Evolutionary conservation across 2,797 vertebrate genomes (phyloP).

Genomic region (Aeoliscus strigatus): DNA sequence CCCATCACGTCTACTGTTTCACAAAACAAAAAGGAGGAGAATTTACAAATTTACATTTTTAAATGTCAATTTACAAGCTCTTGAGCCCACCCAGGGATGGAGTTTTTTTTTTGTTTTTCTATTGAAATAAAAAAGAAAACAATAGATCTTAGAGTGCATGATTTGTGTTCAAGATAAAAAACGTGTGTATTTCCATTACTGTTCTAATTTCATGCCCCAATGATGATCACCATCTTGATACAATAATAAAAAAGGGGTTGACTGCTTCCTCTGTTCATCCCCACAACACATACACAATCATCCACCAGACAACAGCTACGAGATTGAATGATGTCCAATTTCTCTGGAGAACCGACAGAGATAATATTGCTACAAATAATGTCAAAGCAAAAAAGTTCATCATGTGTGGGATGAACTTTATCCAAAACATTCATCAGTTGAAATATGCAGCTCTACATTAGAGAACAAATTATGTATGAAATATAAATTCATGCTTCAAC

Average conservation of each 20-base stretch:
- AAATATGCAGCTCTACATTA: conserved; percentile 13
- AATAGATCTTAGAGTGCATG: too few relatives aligned
- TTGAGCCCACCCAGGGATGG: too few relatives aligned
- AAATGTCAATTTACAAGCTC: too few relatives aligned
- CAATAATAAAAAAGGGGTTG: conserved; percentile 43
- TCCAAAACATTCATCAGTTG: conserved; percentile 16
- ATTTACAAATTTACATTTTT: too few relatives aligned
- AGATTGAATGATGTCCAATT: conserved; percentile 8
- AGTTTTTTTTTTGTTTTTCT: too few relatives aligned
- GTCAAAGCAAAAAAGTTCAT: conserved; percentile 14
- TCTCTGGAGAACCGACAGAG: conserved; percentile 2
- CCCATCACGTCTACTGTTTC: too few relatives aligned
- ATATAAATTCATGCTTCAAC: conserved; percentile 5
- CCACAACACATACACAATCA: conserved; percentile 8
- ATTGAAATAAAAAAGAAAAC: too few relatives aligned
- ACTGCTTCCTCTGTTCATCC: conserved; percentile 24
- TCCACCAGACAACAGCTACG: conserved; percentile 5
- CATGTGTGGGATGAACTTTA: conserved; percentile 30
- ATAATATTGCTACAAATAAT: conserved; percentile 4
- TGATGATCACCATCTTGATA: too few relatives aligned
- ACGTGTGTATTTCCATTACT: too few relatives aligned
- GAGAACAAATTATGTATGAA: conserved; percentile 9
- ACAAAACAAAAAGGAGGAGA: too few relatives aligned
- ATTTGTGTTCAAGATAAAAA: too few relatives aligned
- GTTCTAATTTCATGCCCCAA: too few relatives aligned